These are phyloP conservation scores for Anguilla megastoma DNA, from an alignment of 2,797 vertebrate genomes.

Conservation along the genomic window DNA sequence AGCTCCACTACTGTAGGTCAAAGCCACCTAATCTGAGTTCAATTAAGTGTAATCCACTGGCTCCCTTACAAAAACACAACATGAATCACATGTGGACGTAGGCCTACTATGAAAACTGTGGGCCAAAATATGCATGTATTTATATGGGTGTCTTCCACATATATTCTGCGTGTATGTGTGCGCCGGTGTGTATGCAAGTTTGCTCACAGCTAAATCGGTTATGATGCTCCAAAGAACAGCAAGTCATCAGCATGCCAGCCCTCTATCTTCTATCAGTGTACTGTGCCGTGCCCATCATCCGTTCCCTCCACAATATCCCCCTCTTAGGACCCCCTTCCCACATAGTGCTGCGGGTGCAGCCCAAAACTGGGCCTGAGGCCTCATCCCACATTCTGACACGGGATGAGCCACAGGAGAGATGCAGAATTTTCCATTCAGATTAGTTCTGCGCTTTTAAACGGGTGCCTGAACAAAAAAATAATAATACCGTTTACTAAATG, in stretches of 20 bases:
- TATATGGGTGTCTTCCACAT: slow-evolving; percentile 16
- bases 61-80: slow-evolving; percentile 50
- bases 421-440: slow-evolving; percentile 64
- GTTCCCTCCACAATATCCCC: neutral
- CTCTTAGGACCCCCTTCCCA: neutral
- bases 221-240: neutral
- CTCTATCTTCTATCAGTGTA: neutral
- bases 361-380: neutral
- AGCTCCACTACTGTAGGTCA: slow-evolving; percentile 54
- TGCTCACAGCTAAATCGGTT: neutral
- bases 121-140: neutral
- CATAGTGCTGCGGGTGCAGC: slow-evolving; percentile 1
- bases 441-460: slow-evolving; percentile 52
- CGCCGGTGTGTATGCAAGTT: neutral
- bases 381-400: slow-evolving; percentile 40
- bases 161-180: slow-evolving; percentile 9
- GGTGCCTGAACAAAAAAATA: slow-evolving; percentile 41
- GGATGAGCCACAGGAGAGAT: slow-evolving; percentile 62
- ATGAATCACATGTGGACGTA: slow-evolving; percentile 48
- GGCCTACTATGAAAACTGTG: neutral
- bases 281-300: neutral
- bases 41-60: slow-evolving; percentile 53
- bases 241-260: neutral
- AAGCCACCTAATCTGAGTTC: slow-evolving; percentile 56
- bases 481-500: slow-evolving; percentile 40